Evolutionary conservation across 2,113 vertebrate species (phyloP).

Genomic region (Corythornis vintsioides): DNA sequence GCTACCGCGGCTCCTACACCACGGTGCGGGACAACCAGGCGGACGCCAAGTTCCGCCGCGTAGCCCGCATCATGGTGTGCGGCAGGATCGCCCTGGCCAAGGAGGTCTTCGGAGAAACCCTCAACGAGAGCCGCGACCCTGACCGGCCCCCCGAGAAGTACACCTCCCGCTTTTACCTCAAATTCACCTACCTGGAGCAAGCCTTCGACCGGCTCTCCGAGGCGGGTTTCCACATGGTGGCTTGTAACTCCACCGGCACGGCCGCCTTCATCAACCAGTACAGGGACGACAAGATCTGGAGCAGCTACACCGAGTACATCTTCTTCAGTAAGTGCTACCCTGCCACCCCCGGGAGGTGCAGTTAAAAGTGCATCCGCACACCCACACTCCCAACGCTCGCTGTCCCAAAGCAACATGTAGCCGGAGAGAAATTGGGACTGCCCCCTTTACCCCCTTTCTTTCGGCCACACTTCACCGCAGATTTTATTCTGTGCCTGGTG

Average conservation of each 20-base stretch:
- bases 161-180: conserved; percentile 91
- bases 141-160: conserved; percentile 89
- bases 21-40: conserved; percentile 84
- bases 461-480: neutral
- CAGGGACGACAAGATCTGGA: conserved; percentile 89
- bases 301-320: conserved; percentile 91
- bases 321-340: conserved; percentile 84
- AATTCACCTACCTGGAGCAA: conserved; percentile 89
- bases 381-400: neutral
- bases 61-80: conserved; percentile 89
- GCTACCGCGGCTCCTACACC: conserved; percentile 87
- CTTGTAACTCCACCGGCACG: conserved; percentile 92
- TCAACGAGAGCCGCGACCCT: conserved; percentile 89
- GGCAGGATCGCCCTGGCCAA: conserved; percentile 87
- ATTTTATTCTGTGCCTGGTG: neutral
- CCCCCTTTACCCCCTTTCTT: neutral
- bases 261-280: conserved; percentile 86
- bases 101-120: conserved; percentile 87
- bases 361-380: neutral
- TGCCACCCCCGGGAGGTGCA: rapidly evolving
- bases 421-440: neutral
- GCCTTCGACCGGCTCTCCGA: conserved; percentile 88
- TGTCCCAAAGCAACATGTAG: neutral
- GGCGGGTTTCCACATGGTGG: conserved; percentile 92
- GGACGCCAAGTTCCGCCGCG: conserved; percentile 87